phyloP scores from a whole-genome alignment of 2,113 vertebrate genomes.

The Thermophis baileyi region DNA sequence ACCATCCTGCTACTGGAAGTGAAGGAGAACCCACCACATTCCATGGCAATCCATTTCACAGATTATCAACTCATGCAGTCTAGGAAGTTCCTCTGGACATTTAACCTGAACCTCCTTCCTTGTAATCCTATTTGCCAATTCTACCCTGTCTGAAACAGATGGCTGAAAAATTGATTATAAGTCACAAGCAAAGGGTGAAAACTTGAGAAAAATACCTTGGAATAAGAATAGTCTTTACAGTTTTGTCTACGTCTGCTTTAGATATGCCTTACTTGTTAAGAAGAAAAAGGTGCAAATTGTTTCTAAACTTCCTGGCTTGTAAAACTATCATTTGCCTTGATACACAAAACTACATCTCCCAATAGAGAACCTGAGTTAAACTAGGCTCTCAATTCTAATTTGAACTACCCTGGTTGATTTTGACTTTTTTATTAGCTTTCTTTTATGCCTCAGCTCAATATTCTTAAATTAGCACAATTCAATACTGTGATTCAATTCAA shows the following conservation, averaged over 20 bases:
- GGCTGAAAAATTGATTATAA: not conserved
- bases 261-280: not conserved
- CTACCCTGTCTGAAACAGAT: not conserved
- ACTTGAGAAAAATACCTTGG: not conserved
- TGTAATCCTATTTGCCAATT: not conserved
- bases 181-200: not conserved
- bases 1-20: not conserved
- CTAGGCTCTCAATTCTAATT: not conserved
- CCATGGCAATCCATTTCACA: not conserved
- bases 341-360: not conserved
- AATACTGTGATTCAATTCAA: conserved; percentile 20
- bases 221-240: not conserved
- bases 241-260: not conserved
- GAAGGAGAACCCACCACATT: not conserved
- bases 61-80: not conserved
- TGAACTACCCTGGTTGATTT: not conserved
- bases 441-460: conserved; percentile 18
- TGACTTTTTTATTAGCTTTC: conserved; percentile 15
- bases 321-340: not conserved
- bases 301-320: not conserved
- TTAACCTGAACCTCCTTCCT: not conserved
- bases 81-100: not conserved
- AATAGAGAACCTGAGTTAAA: not conserved
- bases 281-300: not conserved
- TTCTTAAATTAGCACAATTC: conserved; percentile 37